Conservation (phyloP, 2,113 vertebrate species). For the Trochalopteron elliotii region DNA sequence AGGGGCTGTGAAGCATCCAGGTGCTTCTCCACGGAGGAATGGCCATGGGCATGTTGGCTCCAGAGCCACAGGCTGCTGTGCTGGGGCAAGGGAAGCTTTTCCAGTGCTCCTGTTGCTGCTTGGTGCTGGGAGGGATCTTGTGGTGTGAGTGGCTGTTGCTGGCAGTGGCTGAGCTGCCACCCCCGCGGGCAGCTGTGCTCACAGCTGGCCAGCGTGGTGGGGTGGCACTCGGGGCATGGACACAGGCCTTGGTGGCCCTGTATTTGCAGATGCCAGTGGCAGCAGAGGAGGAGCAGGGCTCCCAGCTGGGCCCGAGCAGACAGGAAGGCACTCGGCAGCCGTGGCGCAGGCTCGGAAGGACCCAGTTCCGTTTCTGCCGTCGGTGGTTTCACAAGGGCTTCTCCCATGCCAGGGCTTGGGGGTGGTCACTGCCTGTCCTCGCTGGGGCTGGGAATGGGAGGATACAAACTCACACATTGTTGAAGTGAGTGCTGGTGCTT, state of each 20-base stretch:
- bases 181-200: not conserved
- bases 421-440: fast-evolving
- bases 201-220: not conserved
- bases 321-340: not conserved
- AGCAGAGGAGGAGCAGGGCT: not conserved
- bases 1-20: fast-evolving
- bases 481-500: not conserved
- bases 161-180: not conserved
- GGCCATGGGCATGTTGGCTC: fast-evolving
- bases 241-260: not conserved
- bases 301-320: not conserved
- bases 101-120: not conserved
- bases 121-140: not conserved
- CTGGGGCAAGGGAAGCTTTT: not conserved
- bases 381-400: not conserved
- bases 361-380: not conserved
- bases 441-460: fast-evolving
- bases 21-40: not conserved
- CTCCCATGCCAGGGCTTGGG: fast-evolving
- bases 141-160: no score
- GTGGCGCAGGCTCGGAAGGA: not conserved
- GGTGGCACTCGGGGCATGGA: not conserved
- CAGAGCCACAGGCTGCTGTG: fast-evolving
- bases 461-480: fast-evolving
- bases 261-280: not conserved